Evolutionary conservation across 2,888 invertebrate species (phyloP).

Genomic region (Drosophila cyrtoloma): DNA sequence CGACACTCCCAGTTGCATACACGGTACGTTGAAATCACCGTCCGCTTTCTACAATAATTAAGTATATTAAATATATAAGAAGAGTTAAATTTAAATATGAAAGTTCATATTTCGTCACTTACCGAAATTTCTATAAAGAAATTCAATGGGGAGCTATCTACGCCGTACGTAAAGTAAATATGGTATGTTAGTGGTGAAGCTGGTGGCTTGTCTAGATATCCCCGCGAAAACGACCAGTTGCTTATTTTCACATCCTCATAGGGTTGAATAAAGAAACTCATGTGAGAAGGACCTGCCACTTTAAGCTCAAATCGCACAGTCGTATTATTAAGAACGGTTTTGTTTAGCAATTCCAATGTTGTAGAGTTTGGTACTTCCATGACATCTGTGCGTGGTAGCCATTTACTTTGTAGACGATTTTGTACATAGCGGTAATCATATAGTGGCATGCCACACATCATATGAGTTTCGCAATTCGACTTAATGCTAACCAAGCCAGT

Average conservation of each 20-base stretch:
- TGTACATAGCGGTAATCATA: constrained; percentile 69
- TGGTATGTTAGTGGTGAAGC: constrained; percentile 70
- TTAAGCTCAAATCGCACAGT: constrained; percentile 67
- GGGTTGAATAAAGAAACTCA: constrained; percentile 76
- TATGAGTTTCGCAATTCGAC: constrained; percentile 64
- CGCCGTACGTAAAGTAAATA: constrained; percentile 72
- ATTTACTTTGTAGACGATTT: constrained; percentile 52
- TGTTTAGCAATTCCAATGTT: constrained; percentile 61
- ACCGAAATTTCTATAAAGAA: constrained; percentile 73
- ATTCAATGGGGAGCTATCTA: constrained; percentile 63
- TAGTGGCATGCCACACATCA: constrained; percentile 81
- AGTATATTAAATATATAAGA: background rate
- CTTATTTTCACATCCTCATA: constrained; percentile 61
- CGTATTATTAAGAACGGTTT: constrained; percentile 39
- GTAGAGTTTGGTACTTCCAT: constrained; percentile 57
- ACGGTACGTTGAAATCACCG: constrained; percentile 61
- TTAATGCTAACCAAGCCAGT: constrained; percentile 58
- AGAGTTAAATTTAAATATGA: too few relatives aligned
- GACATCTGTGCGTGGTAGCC: constrained; percentile 66
- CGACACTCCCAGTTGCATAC: constrained; percentile 85
- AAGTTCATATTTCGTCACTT: background rate
- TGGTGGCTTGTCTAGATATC: constrained; percentile 59
- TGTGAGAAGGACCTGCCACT: constrained; percentile 73
- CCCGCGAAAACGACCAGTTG: constrained; percentile 75
- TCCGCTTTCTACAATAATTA: constrained; percentile 47